These are phyloP conservation scores for Sorex araneus DNA, from an alignment of 2,113 vertebrate species.

Conservation along the genomic window DNA sequence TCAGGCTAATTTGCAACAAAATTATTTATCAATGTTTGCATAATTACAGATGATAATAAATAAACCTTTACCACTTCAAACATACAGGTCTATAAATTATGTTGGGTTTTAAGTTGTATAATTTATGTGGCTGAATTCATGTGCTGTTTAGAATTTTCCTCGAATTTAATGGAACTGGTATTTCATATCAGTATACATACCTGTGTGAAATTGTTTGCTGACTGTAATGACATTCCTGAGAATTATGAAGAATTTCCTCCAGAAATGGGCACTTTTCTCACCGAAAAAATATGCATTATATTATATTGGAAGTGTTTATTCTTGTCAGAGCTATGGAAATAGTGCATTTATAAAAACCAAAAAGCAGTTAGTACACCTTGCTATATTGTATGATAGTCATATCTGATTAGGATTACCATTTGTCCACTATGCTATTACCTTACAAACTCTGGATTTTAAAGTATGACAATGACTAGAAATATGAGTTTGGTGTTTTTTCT, in stretches of 20 bases:
- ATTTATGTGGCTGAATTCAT: not conserved
- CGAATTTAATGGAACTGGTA: not conserved
- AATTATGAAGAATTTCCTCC: slow-evolving; percentile 49
- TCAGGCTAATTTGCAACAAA: not conserved
- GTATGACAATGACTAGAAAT: not conserved
- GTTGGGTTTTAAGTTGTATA: not conserved
- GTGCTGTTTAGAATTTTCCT: not conserved
- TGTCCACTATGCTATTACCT: not conserved
- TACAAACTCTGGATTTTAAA: not conserved
- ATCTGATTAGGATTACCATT: slow-evolving; percentile 11
- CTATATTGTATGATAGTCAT: not conserved
- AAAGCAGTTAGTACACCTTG: not conserved
- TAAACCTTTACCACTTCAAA: not conserved
- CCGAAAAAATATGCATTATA: slow-evolving; percentile 1
- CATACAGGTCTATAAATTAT: not conserved
- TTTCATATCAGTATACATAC: not conserved
- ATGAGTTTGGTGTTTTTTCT: not conserved
- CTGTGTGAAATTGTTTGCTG: slow-evolving; percentile 5
- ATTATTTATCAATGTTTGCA: not conserved
- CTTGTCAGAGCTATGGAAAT: not conserved
- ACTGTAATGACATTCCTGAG: not conserved
- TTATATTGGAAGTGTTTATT: not conserved
- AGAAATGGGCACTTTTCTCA: not conserved
- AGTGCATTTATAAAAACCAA: not conserved
- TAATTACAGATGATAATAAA: not conserved